Conservation (phyloP, 2,797 vertebrate genomes). For the Eospalax fontanierii region DNA sequence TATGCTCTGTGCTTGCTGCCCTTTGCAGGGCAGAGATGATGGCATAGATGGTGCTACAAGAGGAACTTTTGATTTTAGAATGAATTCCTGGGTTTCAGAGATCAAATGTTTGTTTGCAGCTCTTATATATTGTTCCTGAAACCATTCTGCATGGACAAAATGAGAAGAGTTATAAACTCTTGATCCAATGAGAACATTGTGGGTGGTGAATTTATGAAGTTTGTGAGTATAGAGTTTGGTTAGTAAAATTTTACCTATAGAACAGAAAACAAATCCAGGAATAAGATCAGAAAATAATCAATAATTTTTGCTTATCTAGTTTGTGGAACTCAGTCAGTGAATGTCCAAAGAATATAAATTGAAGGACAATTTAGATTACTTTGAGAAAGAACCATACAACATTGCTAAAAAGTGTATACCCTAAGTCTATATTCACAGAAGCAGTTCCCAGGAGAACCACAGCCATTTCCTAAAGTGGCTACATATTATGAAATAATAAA, state of each 20-base stretch:
- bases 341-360: neutral
- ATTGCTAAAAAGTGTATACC: too few relatives aligned
- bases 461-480: neutral
- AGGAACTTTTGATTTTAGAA: neutral
- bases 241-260: neutral
- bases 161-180: neutral
- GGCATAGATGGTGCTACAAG: neutral
- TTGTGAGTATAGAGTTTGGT: neutral
- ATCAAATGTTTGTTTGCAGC: neutral
- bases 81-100: neutral
- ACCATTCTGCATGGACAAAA: neutral
- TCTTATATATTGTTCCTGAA: neutral
- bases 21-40: neutral
- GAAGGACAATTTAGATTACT: neutral
- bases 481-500: neutral
- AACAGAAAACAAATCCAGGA: neutral
- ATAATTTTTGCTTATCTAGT: neutral
- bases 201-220: neutral
- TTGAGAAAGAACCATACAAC: neutral
- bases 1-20: neutral
- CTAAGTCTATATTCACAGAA: neutral
- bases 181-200: neutral
- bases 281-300: neutral
- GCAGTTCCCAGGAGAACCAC: neutral
- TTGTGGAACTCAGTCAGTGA: neutral